Evolutionary conservation across 2,888 invertebrate genomes (phyloP), one percentile per base, ranked within the genome.

Genomic region (Diploptera punctata): DNA sequence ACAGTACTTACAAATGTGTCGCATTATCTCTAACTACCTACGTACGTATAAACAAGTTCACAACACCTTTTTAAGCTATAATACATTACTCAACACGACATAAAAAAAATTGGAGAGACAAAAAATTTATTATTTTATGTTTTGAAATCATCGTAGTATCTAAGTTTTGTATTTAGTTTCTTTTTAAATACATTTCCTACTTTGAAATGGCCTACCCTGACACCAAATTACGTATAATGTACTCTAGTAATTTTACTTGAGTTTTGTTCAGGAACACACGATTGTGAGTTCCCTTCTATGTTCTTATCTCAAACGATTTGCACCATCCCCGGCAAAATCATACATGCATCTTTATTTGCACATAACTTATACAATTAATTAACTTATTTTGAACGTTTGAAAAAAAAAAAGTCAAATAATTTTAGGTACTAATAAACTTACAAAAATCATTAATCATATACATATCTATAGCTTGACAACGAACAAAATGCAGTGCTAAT

Each of bases 221-320:
- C 91, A 91, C 89, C 90, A 91, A 91, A 91, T 92, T 92, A 92
- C 92, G 92, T 92, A 92, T 92, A 89, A 91, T 90, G 90, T 91
- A 90, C 90, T 87, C 85, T 73, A 69, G 71, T 75, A 68, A 2
- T 19, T 44, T 10, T 65, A 44, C 44, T 65, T 24, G 24, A 65
- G 44, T 44, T 47, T 18, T 65, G 26, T 13, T 10, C 47, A 44
- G 43, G 19, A 33, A n/a, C 26, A 18, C 65, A 18, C 18, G 7
- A 24, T 16, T n/a, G 26, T 29, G 57, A 57, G 57, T 29, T 26
- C 29, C n/a, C 21, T 18, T 13, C 16, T 57, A 57, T 57, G 26
- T 57, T 24, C n/a, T 0, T 65, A n/a, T 24, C 2, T 47, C 26
- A 43, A 44, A 18, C 47, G 44, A 26, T 65, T 65, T 65, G 65